phyloP scores from a whole-genome alignment of 1,140 invertebrate species.

The Drosophila guanche region DNA sequence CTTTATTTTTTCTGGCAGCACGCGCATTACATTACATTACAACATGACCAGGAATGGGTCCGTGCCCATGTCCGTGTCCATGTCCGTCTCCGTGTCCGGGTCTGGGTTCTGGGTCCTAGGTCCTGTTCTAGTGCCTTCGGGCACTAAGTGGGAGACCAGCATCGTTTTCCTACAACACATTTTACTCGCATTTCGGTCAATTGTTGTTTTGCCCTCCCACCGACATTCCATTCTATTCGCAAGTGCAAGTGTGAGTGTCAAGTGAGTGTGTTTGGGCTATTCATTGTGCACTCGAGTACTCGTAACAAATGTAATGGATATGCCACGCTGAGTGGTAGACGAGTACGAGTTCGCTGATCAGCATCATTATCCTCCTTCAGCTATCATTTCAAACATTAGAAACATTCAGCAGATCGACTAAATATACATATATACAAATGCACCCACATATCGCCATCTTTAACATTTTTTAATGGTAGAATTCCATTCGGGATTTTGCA shows the following conservation, averaged over 20 bases:
- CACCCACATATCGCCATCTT: too few species aligned
- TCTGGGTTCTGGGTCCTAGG: not conserved
- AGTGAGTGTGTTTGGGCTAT: constrained; percentile 65
- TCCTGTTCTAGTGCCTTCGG: constrained; percentile 9
- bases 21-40: constrained; percentile 77
- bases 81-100: constrained; percentile 12
- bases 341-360: too few species aligned
- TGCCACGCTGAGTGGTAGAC: constrained; percentile 10
- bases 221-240: constrained; percentile 11
- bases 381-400: too few species aligned
- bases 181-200: constrained; percentile 48
- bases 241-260: constrained; percentile 36
- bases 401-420: too few species aligned
- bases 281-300: constrained; percentile 27
- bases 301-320: constrained; percentile 44
- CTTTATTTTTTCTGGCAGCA: constrained; percentile 68
- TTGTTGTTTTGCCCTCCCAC: constrained; percentile 18
- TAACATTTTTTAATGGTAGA: too few species aligned
- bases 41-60: constrained; percentile 52
- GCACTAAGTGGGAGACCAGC: not conserved
- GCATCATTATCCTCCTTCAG: too few species aligned
- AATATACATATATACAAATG: too few species aligned
- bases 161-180: constrained; percentile 45
- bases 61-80: constrained; percentile 33
- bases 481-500: too few species aligned